Evolutionary conservation across 2,113 vertebrate species (phyloP).

Genomic region (Struthidea cinerea): DNA sequence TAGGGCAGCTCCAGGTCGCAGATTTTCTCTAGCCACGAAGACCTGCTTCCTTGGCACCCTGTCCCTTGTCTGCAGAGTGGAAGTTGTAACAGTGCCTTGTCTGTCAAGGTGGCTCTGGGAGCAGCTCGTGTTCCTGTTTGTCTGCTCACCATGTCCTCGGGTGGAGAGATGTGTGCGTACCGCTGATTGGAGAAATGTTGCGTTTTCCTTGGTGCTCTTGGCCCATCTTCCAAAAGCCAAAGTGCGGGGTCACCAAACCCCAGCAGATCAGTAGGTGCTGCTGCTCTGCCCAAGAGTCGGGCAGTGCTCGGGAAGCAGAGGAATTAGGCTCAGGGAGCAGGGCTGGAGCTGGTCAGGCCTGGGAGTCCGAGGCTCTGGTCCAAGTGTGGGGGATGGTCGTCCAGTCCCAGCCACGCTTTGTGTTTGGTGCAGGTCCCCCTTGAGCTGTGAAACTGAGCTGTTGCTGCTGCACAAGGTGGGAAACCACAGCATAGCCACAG

Average conservation of each 20-base stretch:
- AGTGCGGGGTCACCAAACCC: accelerated
- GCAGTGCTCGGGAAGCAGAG: background rate
- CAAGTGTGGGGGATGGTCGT: accelerated
- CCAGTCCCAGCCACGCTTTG: accelerated
- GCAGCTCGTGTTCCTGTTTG: accelerated
- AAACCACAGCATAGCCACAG: background rate
- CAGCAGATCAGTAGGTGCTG: background rate
- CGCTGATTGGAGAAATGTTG: background rate
- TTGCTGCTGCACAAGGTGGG: background rate
- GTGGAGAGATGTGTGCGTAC: background rate
- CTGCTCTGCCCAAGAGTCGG: background rate
- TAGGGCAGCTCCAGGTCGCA: background rate
- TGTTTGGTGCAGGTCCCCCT: background rate
- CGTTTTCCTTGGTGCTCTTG: background rate
- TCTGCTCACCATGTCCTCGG: background rate
- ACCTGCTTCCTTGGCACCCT: background rate
- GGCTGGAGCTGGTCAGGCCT: background rate
- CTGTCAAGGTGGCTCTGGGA: background rate
- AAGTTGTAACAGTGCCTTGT: background rate
- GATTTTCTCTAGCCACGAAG: background rate
- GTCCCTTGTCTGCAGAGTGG: background rate
- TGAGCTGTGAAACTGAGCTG: background rate
- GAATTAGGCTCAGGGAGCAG: background rate
- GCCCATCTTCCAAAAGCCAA: background rate
- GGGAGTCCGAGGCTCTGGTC: background rate